Evolutionary conservation across 2,113 vertebrate species (phyloP).

Genomic region (Rhynchomys soricoides): DNA sequence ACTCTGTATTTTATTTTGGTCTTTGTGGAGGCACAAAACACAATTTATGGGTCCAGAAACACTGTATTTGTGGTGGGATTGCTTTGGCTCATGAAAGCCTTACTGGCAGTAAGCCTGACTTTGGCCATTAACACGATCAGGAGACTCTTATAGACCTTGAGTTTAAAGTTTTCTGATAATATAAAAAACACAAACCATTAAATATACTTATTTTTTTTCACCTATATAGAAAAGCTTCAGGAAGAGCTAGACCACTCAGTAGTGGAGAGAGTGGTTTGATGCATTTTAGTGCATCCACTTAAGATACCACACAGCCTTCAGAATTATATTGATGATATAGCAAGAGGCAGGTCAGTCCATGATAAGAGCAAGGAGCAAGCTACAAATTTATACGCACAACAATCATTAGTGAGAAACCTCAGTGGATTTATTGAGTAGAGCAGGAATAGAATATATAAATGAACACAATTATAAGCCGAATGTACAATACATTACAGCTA

Average conservation of each 20-base stretch:
- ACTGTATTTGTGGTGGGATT: background rate
- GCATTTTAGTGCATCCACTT: background rate
- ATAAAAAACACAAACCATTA: constrained; percentile 22
- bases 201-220: background rate
- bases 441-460: constrained; percentile 21
- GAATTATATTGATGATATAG: background rate
- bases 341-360: background rate
- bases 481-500: constrained; percentile 42
- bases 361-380: background rate
- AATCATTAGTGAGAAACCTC: constrained; percentile 22
- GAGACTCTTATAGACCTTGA: constrained; percentile 19
- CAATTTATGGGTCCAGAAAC: constrained; percentile 29
- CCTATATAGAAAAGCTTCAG: constrained; percentile 2
- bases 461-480: constrained; percentile 50
- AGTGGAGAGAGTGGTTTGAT: background rate
- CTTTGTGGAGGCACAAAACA: background rate
- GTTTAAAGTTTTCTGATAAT: constrained; percentile 50
- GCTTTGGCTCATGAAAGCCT: constrained; percentile 44
- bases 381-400: background rate
- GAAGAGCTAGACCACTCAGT: background rate
- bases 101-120: constrained; percentile 37
- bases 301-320: background rate
- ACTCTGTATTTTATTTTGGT: constrained; percentile 48
- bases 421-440: constrained; percentile 1
- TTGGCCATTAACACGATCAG: constrained; percentile 28